phyloP scores from a whole-genome alignment of 2,888 invertebrate genomes.

The Cerastoderma edule region DNA sequence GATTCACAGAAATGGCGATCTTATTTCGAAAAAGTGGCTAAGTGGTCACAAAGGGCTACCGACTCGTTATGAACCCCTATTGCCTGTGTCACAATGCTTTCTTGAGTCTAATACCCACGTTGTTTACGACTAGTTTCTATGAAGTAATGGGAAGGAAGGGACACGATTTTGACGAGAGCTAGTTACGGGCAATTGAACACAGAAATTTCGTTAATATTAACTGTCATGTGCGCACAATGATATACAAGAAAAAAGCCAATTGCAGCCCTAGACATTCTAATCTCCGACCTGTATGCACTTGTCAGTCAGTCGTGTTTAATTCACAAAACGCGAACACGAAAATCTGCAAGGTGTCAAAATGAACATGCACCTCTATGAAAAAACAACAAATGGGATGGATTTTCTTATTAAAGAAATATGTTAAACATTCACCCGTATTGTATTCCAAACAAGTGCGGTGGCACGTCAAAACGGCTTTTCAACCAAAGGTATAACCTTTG shows the following conservation, averaged over 20 bases:
- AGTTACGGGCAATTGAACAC: constrained; percentile 40
- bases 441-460: too few relatives aligned
- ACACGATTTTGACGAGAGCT: background rate
- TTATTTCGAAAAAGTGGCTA: background rate
- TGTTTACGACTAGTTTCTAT: background rate
- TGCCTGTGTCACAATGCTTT: background rate
- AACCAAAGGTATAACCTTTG: too few relatives aligned
- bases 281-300: constrained; percentile 12
- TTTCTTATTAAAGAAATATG: too few relatives aligned
- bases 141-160: background rate
- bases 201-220: constrained; percentile 27
- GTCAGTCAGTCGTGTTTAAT: background rate
- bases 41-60: background rate
- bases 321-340: constrained; percentile 5
- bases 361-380: too few relatives aligned
- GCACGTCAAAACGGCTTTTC: too few relatives aligned
- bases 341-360: constrained; percentile 10
- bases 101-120: background rate
- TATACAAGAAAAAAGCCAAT: background rate
- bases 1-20: too few relatives aligned
- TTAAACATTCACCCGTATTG: too few relatives aligned
- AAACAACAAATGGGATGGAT: too few relatives aligned
- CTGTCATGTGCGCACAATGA: constrained; percentile 30
- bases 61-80: background rate
- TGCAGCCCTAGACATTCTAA: constrained; percentile 15